Base-by-base conservation (phyloP, 2,888 invertebrate species). In the Disparrhopalites patrizii region DNA sequence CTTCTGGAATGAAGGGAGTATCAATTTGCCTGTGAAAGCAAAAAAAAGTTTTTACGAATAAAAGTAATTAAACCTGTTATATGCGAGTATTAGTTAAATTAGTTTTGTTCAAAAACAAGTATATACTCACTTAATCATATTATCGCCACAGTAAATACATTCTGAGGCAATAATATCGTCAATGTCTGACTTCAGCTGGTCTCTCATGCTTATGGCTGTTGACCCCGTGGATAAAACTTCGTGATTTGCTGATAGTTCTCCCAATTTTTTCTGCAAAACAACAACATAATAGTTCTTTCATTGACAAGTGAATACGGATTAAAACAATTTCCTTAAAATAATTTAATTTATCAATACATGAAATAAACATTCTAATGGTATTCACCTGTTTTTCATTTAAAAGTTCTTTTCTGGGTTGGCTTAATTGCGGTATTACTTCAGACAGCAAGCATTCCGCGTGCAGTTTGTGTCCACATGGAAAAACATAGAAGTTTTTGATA, bases 401-500 rank as follows among this genome's bases (percentile, higher is more conserved):
- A 68, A 78, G 58, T 79, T 66, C 79, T 80, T 77, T 78, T 80
- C 78, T 84, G 87, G 62, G 78, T 77, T 38, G 77, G 71, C 23
- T 73, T 31, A 74, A 52, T 10, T 70, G 69, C 1, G 72, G 72
- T 71, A 86, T 82, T 10, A 91, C 83, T 79, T 92, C 88, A 13
- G 86, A 83, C 50, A 89, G 84, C 58, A 99, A 83, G 78, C 98
- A 99, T 81, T 97, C 95, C 54, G 87, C 85, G 80, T 99, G 98
- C 80, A 96, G 96, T 79, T 88, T 88, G 80, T 99, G 99, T 2
- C 88, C 87, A 80, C 99, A 99, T 0, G 96, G 93, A 81, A 98
- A 98, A 74, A 94, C 83, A 79, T 96, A 97, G 82, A 98, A 97
- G 1, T 93, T 90, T 38, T 91, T 84, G 62, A 91, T 83, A 76